Evolutionary conservation across 2,797 vertebrate genomes (phyloP), one percentile per base, ranked within the genome.

Genomic region (Xenopus petersii): DNA sequence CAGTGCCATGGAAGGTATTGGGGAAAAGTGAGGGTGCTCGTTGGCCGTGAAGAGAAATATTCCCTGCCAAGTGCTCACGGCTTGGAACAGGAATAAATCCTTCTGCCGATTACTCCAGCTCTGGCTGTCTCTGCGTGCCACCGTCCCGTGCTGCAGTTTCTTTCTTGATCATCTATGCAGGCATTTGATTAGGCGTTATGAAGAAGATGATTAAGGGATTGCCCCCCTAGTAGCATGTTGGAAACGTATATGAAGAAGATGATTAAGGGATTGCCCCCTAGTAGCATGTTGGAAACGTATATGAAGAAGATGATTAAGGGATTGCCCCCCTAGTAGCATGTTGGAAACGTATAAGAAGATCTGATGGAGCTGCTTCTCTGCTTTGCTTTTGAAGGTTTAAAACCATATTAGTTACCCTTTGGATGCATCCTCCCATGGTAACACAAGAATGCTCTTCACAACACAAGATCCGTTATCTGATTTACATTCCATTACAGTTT

Each of bases 1-100:
- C 58, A 67, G 63, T 77, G 75, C 65, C 75, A 67, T 68, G 65
- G 30, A 63, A 73, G 30, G 24, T 48, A 69, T 68, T 33, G 21
- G 58, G 71, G 59, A 60, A 55, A 67, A 55, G 56, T 58, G 59
- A 49, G 46, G 60, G 51, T 58, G 54, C 59, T 65, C 47, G 36
- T 60, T n/a, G 59, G 55, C n/a, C 1, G 15, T 26, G n/a, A n/a
- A 26, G 15, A 54, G 21, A 65, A 64, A 73, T 51, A 59, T 64
- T 21, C n/a, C 63, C 51, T 78, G 70, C 61, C 76, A 73, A 73
- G 49, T 68, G n/a, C 36, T 56, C 16, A 21, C 46, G 17, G 12
- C 49, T 33, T 42, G 49, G 36, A 64, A 24, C n/a, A 51, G 24
- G 17, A 69, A 69, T 42, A 73, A 70, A 26, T 30, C 49, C 36